Base-by-base conservation (phyloP, 2,113 vertebrate species). In the Corapipo altera region DNA sequence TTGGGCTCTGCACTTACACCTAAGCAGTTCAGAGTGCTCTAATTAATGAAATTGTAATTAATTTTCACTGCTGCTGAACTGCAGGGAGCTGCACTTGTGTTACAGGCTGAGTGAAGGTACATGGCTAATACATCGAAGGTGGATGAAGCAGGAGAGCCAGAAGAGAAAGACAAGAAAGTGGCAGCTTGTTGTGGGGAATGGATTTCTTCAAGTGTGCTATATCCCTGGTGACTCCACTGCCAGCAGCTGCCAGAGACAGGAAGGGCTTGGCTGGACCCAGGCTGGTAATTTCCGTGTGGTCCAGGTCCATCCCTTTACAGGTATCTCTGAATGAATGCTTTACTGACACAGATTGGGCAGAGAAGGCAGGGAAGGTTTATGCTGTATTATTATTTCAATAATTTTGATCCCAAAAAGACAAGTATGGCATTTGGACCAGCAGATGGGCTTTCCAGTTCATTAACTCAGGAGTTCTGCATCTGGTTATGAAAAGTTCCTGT, bases 31-130 rank as follows among this genome's bases (percentile, higher is more conserved):
- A 58, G 58, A 85, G 51, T 11, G 3, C 43, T 74, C 66, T 86
- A 83, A 46, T 58, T 89, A 89, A 85, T 75, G 61, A 92, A 69
- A 61, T n/a, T 52, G 52, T 89, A 84, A 77, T 92, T 89, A 52
- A 77, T 89, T 91, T 83, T 89, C 62, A 46, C 19, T 86, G 65
- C 39, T 87, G 11, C 62, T 76, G 61, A 78, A 44, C 35, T 57
- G 39, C 70, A 39, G 52, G 57, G 57, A 94, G 28, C 51, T 87
- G 65, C 11, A 2, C 16, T 83, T 67, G 35, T 89, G 33, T 58
- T 74, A 28, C 9, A 91, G 57, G 35, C 54, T 59, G 51, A 93
- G 37, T 35, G 62, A 85, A 27, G 28, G n/a, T 73, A 33, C 26
- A 8, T 33, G 15, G 70, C 43, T 89, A 39, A 62, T 81, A 59